Conservation (phyloP, 2,113 vertebrate species). For the Microcebus ravelobensis region DNA sequence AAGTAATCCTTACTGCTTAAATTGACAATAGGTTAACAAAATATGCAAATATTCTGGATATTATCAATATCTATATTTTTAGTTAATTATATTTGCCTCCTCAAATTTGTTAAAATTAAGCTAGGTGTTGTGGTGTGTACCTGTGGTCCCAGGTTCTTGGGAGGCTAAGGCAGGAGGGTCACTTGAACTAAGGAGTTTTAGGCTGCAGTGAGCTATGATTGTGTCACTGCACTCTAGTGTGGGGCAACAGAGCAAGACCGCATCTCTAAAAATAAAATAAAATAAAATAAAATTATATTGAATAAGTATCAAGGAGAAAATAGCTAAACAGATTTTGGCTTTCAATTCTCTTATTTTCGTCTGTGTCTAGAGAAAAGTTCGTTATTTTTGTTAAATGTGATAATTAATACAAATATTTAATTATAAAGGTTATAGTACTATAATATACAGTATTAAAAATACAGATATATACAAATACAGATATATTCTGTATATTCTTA, state of each 20-base stretch:
- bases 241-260: too few species aligned
- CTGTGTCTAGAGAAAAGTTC: neutral
- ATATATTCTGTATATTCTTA: neutral
- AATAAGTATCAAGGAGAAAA: neutral
- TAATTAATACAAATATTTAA: conserved; percentile 1
- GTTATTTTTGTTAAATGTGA: neutral
- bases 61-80: neutral
- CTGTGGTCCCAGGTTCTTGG: too few species aligned
- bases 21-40: neutral
- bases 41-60: neutral
- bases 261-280: neutral
- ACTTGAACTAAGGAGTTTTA: too few species aligned
- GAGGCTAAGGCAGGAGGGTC: too few species aligned
- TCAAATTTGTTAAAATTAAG: conserved; percentile 37
- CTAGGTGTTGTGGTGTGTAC: too few species aligned
- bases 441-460: neutral
- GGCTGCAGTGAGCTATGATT: too few species aligned
- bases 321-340: neutral
- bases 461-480: neutral
- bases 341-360: conserved; percentile 33
- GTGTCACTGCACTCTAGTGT: too few species aligned
- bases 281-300: neutral
- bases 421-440: neutral
- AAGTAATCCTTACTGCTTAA: conserved; percentile 10
- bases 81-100: neutral